phyloP scores from a whole-genome alignment of 2,113 vertebrate genomes.

The Ptilonorhynchus violaceus region DNA sequence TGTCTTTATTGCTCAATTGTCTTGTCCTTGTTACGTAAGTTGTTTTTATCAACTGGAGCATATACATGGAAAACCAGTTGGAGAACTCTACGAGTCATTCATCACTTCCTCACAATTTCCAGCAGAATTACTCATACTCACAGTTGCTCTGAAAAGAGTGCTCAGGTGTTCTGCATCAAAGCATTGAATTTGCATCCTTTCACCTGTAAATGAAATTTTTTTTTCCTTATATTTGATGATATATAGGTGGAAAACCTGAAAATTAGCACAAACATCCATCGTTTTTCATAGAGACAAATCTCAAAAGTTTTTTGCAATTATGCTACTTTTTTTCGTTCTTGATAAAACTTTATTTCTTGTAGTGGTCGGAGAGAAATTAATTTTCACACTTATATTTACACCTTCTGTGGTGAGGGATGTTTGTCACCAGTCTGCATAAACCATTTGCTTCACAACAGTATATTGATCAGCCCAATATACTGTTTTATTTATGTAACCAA shows the following conservation, averaged over 20 bases:
- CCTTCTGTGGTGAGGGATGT: neutral
- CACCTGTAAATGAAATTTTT: neutral
- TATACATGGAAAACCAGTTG: slow-evolving; percentile 32
- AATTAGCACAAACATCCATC: neutral
- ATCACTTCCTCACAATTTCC: slow-evolving; percentile 20
- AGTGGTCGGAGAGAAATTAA: neutral
- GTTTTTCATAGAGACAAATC: neutral
- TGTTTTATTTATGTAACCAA: neutral
- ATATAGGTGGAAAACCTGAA: neutral
- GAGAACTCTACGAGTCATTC: slow-evolving; percentile 8
- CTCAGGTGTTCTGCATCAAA: slow-evolving; percentile 24
- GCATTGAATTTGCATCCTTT: neutral
- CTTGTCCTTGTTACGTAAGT: slow-evolving; percentile 46
- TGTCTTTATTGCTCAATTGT: slow-evolving; percentile 1
- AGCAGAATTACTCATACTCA: slow-evolving; percentile 43
- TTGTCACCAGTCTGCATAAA: neutral
- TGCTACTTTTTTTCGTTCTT: neutral
- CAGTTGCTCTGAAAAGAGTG: slow-evolving; percentile 10
- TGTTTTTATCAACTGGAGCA: slow-evolving; percentile 29
- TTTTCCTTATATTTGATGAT: neutral
- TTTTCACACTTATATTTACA: neutral
- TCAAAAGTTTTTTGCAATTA: neutral
- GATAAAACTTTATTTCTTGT: neutral
- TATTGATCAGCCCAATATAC: neutral
- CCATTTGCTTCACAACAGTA: neutral